Evolutionary conservation across 2,113 vertebrate genomes (phyloP).

Genomic region (Alethe castanea): DNA sequence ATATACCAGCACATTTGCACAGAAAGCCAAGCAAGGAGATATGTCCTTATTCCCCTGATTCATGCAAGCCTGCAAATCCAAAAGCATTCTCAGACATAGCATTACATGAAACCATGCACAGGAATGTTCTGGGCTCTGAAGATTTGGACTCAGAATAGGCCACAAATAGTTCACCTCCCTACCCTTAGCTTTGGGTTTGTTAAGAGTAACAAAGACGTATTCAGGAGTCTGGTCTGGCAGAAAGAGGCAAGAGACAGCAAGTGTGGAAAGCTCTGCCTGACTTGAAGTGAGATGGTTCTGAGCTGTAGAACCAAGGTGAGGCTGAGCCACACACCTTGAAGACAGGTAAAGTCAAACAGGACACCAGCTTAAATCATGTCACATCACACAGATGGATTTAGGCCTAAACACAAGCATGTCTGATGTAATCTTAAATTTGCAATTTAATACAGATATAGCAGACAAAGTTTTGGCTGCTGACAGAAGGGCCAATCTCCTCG

Average conservation of each 20-base stretch:
- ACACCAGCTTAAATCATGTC: neutral
- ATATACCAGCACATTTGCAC: neutral
- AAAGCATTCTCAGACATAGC: neutral
- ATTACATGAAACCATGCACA: neutral
- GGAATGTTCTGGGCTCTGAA: neutral
- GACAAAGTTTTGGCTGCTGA: neutral
- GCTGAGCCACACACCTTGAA: neutral
- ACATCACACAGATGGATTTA: neutral
- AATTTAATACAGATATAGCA: neutral
- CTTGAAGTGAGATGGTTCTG: neutral
- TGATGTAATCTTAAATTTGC: neutral
- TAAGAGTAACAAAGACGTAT: neutral
- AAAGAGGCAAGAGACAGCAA: neutral
- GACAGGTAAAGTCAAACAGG: neutral
- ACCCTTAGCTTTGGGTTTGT: neutral
- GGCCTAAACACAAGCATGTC: neutral
- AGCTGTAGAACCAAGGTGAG: neutral
- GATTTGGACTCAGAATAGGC: neutral
- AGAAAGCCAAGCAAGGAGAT: neutral
- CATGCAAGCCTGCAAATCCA: neutral
- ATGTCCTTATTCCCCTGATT: fast-evolving
- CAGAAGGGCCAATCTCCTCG: neutral
- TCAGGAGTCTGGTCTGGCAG: neutral
- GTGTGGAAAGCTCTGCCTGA: neutral
- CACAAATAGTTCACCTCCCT: fast-evolving